Evolutionary conservation across 2,797 vertebrate genomes (phyloP), one percentile per base, ranked within the genome.

Genomic region (Lutra lutra): DNA sequence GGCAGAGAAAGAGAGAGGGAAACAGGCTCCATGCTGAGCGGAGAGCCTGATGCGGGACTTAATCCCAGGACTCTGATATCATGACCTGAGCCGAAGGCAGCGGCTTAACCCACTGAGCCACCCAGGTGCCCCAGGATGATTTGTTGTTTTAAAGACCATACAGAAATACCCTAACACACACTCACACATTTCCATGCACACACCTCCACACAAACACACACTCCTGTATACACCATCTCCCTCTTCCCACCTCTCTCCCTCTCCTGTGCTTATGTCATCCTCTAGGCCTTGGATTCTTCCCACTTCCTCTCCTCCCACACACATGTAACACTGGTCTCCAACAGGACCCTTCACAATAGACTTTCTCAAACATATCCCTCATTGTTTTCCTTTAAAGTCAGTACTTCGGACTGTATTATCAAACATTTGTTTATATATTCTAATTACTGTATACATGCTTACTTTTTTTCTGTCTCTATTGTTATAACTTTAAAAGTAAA

Each of bases 401-500:
- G 43, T 54, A 38, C 7, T 43, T 73, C 10, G 40, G 23, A 75
- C 2, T 38, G 8, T 60, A 48, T 56, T 46, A 73, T 32, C 60
- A 89, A 85, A 72, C 14, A 89, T 80, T 72, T 86, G 40, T 35
- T 78, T 40, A 38, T n/a, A 32, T 46, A 23, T 72, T 79, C 58
- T 78, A 64, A 89, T 86, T 66, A 62, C 64, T 14, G 48, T 29
- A 40, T 23, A 17, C 43, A 27, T 64, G 21, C 27, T 85, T n/a
- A 40, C 29, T 75, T 89, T 58, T 58, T 77, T 94, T 70, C 35
- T 25, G 73, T 46, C 43, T 84, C 48, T 91, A 62, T 70, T 70
- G n/a, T 75, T 51, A 56, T 11, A 93, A n/a, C 12, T 96, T 89
- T 21, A 79, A 70, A 96, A n/a, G 29, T 6, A 46, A 93, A 85